Conservation (phyloP, 2,113 vertebrate genomes). For the Xenus cinereus region DNA sequence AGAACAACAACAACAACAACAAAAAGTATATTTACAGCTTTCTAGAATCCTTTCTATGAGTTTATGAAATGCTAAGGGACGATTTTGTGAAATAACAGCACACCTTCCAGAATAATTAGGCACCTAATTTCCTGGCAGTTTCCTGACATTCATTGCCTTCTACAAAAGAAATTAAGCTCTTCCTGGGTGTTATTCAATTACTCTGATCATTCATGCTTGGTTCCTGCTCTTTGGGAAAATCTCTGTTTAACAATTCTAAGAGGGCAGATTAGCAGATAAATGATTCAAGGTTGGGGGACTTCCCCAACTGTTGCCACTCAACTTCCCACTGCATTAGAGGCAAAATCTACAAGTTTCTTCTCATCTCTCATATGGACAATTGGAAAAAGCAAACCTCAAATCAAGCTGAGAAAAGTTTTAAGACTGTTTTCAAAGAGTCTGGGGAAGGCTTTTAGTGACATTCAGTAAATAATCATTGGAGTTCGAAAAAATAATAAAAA, state of each 20-base stretch:
- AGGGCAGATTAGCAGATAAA: not conserved
- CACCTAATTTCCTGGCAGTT: not conserved
- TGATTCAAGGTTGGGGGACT: not conserved
- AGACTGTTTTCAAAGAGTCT: not conserved
- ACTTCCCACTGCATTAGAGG: not conserved
- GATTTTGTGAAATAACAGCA: not conserved
- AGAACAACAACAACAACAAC: not conserved
- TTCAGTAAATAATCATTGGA: not conserved
- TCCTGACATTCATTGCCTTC: not conserved
- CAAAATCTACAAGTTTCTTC: not conserved
- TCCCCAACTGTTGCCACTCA: not conserved
- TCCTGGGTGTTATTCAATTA: not conserved
- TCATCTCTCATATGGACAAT: not conserved
- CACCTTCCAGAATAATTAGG: not conserved
- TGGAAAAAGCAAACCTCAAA: not conserved
- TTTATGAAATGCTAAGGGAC: not conserved
- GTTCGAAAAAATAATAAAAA: not conserved
- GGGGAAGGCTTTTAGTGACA: not conserved
- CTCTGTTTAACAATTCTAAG: not conserved
- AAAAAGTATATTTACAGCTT: not conserved
- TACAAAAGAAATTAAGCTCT: not conserved
- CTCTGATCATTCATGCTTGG: not conserved
- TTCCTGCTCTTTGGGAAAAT: not conserved
- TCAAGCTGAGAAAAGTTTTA: not conserved
- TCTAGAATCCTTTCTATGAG: not conserved